phyloP scores from a whole-genome alignment of 2,797 vertebrate species.

The Todus mexicanus region DNA sequence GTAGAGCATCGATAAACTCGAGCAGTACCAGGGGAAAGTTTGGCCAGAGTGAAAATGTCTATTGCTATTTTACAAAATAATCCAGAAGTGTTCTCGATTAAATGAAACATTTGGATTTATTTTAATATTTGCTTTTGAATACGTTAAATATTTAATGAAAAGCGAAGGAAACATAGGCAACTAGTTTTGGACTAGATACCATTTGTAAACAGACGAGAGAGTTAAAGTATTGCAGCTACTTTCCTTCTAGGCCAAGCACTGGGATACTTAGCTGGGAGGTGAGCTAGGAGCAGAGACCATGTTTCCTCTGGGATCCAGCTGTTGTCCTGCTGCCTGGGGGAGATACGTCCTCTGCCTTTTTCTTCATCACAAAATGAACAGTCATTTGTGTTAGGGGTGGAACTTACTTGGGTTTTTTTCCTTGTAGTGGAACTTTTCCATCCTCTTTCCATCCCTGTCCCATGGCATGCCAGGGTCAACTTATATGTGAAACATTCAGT shows the following conservation, averaged over 20 bases:
- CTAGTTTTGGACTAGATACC: not conserved
- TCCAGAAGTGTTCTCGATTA: not conserved
- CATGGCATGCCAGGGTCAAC: conserved; percentile 65
- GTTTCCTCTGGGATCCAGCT: not conserved
- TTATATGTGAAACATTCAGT: conserved; percentile 69
- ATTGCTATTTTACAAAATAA: not conserved
- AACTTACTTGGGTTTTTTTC: not conserved
- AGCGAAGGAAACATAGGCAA: not conserved
- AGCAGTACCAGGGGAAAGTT: not conserved
- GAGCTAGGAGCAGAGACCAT: not conserved
- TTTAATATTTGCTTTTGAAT: not conserved
- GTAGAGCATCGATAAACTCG: not conserved
- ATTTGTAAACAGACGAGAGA: not conserved
- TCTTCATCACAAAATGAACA: not conserved
- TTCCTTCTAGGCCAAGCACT: not conserved
- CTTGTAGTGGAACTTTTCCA: conserved; percentile 73
- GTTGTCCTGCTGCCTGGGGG: not conserved
- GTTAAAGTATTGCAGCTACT: not conserved
- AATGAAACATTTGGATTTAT: not conserved
- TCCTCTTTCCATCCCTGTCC: conserved; percentile 52
- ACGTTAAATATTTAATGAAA: not conserved
- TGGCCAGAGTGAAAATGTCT: not conserved
- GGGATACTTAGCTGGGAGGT: not conserved
- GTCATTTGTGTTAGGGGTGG: not conserved
- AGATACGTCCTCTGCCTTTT: not conserved